These are phyloP conservation scores for Morinoia aosen DNA, from an alignment of 2,888 invertebrate species.

Conservation along the genomic window DNA sequence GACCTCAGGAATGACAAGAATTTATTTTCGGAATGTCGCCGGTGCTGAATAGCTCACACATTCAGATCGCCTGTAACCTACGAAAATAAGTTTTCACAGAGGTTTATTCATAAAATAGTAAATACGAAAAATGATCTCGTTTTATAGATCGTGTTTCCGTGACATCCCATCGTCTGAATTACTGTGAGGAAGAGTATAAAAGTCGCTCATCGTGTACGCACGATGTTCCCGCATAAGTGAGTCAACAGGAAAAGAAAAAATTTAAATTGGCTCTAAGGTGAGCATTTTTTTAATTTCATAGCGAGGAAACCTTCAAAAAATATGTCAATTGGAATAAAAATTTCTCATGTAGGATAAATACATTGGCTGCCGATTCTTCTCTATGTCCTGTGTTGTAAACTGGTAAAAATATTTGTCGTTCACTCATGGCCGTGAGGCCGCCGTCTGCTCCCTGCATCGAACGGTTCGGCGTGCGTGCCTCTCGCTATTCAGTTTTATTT, in stretches of 20 bases:
- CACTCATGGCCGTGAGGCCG: neutral
- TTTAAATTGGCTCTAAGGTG: neutral
- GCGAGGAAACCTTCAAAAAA: neutral
- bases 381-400: neutral
- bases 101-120: neutral
- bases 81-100: neutral
- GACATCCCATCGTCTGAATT: neutral
- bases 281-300: neutral
- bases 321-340: neutral
- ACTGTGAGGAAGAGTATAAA: neutral
- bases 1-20: too few species aligned
- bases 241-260: neutral
- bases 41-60: neutral
- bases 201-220: neutral
- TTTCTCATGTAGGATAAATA: neutral
- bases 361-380: neutral
- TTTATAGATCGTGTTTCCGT: neutral
- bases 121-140: neutral
- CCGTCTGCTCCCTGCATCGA: neutral
- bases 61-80: neutral
- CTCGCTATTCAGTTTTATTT: neutral
- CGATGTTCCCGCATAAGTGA: neutral
- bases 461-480: neutral
- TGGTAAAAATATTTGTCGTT: neutral
- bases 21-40: too few species aligned